Conservation (phyloP, 2,888 invertebrate genomes). For the Timandra comae region DNA sequence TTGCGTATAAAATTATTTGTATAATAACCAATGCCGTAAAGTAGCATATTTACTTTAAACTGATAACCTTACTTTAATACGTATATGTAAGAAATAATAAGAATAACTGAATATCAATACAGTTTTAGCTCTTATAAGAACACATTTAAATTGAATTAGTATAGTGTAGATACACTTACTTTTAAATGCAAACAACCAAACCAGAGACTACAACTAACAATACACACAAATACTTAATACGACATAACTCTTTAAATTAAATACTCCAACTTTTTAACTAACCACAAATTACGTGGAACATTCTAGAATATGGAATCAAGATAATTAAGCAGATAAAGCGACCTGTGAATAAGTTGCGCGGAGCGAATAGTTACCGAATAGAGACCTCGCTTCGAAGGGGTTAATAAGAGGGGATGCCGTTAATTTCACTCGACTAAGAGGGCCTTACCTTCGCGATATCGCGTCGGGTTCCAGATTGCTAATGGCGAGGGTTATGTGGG, state of each 20-base stretch:
- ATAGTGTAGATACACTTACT: too few relatives aligned
- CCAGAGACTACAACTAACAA: too few relatives aligned
- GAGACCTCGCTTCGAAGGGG: constrained; percentile 47
- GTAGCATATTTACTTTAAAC: too few relatives aligned
- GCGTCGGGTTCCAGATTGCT: constrained; percentile 46
- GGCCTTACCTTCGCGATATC: constrained; percentile 33
- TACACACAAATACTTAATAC: not conserved
- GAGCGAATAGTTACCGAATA: constrained; percentile 41
- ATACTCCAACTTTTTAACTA: constrained; percentile 3
- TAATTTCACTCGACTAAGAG: constrained; percentile 52
- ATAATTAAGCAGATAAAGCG: constrained; percentile 19
- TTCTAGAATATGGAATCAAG: constrained; percentile 14
- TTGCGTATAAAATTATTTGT: too few relatives aligned
- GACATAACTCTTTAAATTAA: not conserved
- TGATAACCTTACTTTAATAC: too few relatives aligned
- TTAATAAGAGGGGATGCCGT: constrained; percentile 61
- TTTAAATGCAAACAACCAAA: too few relatives aligned
- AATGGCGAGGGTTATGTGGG: constrained; percentile 1
- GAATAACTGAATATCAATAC: too few relatives aligned
- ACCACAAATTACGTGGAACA: constrained; percentile 11
- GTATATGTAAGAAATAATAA: too few relatives aligned
- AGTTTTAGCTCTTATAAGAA: too few relatives aligned
- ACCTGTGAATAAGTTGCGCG: constrained; percentile 27
- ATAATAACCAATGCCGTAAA: too few relatives aligned
- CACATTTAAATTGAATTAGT: too few relatives aligned